phyloP scores from a whole-genome alignment of 2,797 vertebrate genomes.

The Crocidura indochinensis region DNA sequence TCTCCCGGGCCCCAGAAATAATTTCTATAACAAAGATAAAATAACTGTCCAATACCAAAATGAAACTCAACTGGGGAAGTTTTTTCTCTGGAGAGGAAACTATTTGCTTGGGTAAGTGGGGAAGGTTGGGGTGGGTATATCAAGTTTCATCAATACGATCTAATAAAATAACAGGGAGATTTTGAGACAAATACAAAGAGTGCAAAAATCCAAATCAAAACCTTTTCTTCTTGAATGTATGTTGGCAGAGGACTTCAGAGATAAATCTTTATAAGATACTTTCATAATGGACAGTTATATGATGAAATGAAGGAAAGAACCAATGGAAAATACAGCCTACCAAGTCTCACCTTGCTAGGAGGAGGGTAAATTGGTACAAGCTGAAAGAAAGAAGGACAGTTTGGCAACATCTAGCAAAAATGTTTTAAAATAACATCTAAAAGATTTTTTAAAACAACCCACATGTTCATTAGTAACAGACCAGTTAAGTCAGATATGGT shows the following conservation, averaged over 20 bases:
- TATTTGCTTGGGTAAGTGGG: background rate
- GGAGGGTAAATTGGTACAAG: background rate
- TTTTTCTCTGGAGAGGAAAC: background rate
- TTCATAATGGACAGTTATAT: background rate
- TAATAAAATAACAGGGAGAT: background rate
- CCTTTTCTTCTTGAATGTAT: background rate
- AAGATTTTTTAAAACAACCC: slow-evolving; percentile 30
- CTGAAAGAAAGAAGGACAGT: background rate
- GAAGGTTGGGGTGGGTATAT: background rate
- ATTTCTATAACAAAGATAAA: slow-evolving; percentile 19
- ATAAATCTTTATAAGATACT: slow-evolving; percentile 33
- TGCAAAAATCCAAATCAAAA: background rate
- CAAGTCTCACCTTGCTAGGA: background rate
- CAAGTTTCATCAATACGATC: background rate
- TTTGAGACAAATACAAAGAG: background rate
- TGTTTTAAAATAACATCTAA: slow-evolving; percentile 6
- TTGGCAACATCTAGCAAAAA: background rate
- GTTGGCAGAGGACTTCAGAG: background rate
- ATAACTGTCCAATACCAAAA: background rate
- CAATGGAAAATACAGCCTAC: background rate
- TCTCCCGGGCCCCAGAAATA: no score
- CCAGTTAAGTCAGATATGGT: background rate
- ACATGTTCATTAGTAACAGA: background rate
- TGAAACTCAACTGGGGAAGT: background rate
- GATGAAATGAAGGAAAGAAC: slow-evolving; percentile 37